These are phyloP conservation scores for Acrobasis repandana DNA, from an alignment of 2,888 invertebrate genomes.

Conservation along the genomic window DNA sequence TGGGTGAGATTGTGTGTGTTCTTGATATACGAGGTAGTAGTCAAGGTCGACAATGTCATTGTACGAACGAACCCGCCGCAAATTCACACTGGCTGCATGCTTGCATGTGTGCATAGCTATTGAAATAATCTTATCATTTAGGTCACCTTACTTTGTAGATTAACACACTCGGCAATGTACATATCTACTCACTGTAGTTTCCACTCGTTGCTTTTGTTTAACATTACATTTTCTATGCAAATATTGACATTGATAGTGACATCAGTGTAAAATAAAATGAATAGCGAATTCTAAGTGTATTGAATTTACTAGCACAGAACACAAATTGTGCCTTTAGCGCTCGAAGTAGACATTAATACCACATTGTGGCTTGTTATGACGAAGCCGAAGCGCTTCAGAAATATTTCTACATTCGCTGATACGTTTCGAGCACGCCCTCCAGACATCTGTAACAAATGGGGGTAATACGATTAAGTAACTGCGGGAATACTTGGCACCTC, in stretches of 20 bases:
- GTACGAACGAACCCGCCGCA: conserved; percentile 71
- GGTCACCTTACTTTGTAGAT: conserved; percentile 81
- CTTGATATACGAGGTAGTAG: conserved; percentile 71
- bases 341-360: conserved; percentile 37
- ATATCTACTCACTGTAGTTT: conserved; percentile 43
- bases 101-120: conserved; percentile 55
- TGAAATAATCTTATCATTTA: conserved; percentile 82
- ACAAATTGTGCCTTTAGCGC: conserved; percentile 35
- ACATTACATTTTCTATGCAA: conserved; percentile 29
- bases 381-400: conserved; percentile 31
- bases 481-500: conserved; percentile 33
- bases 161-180: conserved; percentile 54
- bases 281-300: not conserved
- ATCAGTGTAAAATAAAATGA: conserved; percentile 10
- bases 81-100: conserved; percentile 60
- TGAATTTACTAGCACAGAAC: conserved; percentile 35
- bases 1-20: conserved; percentile 41
- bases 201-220: conserved; percentile 32
- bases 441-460: conserved; percentile 30
- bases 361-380: conserved; percentile 35
- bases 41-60: conserved; percentile 82
- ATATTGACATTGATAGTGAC: conserved; percentile 22
- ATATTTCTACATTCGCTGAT: conserved; percentile 26
- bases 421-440: conserved; percentile 23
- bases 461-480: conserved; percentile 35